phyloP scores from a whole-genome alignment of 2,888 invertebrate genomes.

The Agriotes lineatus region DNA sequence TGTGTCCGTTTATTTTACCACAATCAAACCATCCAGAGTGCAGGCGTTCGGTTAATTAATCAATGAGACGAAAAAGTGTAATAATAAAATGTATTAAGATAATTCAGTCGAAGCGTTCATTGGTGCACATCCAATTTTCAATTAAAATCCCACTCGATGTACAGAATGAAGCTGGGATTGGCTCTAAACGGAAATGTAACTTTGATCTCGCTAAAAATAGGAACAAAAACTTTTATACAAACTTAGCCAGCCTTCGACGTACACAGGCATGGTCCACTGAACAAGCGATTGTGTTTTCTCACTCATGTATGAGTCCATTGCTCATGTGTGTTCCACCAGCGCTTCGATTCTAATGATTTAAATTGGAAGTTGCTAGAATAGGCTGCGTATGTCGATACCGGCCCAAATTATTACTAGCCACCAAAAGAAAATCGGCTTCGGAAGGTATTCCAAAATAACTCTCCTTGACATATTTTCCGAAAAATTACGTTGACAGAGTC shows the following conservation, averaged over 20 bases:
- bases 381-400: not conserved
- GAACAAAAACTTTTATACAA: constrained; percentile 56
- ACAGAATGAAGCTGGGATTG: constrained; percentile 58
- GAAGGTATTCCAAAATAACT: too few relatives aligned
- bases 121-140: constrained; percentile 57
- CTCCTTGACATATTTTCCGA: too few relatives aligned
- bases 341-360: constrained; percentile 43
- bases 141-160: constrained; percentile 52
- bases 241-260: constrained; percentile 62
- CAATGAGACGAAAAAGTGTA: constrained; percentile 39
- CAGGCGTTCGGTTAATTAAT: constrained; percentile 18
- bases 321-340: constrained; percentile 41
- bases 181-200: constrained; percentile 61
- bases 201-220: constrained; percentile 58
- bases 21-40: too few relatives aligned
- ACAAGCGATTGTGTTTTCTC: constrained; percentile 63
- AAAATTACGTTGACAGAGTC: too few relatives aligned
- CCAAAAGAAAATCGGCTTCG: too few relatives aligned
- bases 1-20: too few relatives aligned
- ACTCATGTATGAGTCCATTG: constrained; percentile 60
- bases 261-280: constrained; percentile 59
- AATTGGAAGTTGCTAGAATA: constrained; percentile 36
- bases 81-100: constrained; percentile 48
- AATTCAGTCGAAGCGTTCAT: constrained; percentile 48
- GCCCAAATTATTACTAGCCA: not conserved